These are phyloP conservation scores for Chiloscyllium plagiosum DNA, from an alignment of 2,113 vertebrate genomes.

Conservation along the genomic window DNA sequence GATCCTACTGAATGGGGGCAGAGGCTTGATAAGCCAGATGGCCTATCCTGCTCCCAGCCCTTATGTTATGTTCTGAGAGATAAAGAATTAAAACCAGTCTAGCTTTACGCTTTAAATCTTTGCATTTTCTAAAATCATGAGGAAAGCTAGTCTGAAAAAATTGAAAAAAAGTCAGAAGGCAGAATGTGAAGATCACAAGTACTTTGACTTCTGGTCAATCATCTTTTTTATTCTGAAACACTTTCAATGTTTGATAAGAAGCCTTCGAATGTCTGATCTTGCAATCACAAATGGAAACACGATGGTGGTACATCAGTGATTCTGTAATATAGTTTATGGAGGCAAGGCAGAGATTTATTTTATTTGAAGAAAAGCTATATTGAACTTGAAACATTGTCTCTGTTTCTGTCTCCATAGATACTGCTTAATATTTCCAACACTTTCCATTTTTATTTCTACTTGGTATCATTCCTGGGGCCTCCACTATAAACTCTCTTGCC, in stretches of 20 bases:
- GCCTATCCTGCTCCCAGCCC: too few relatives aligned
- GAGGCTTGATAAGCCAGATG: too few relatives aligned
- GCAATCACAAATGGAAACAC: not conserved
- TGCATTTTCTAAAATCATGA: not conserved
- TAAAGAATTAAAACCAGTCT: not conserved
- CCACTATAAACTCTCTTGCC: not conserved
- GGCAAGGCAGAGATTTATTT: too few relatives aligned
- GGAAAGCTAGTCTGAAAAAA: not conserved
- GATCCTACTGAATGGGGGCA: too few relatives aligned
- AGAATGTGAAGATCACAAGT: not conserved
- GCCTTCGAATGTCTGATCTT: not conserved
- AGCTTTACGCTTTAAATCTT: not conserved
- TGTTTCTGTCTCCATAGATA: too few relatives aligned
- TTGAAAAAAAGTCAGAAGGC: not conserved
- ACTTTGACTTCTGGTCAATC: not conserved
- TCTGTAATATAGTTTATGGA: not conserved
- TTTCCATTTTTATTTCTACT: too few relatives aligned
- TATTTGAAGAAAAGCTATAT: too few relatives aligned
- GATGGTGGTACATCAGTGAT: not conserved
- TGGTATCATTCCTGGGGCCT: not conserved
- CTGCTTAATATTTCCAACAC: too few relatives aligned
- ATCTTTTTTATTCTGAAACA: not conserved
- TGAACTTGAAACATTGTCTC: not conserved
- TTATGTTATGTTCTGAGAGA: not conserved
- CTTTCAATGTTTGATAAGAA: not conserved